Conservation (phyloP, 2,113 vertebrate genomes). For the Periophthalmus modestus region DNA sequence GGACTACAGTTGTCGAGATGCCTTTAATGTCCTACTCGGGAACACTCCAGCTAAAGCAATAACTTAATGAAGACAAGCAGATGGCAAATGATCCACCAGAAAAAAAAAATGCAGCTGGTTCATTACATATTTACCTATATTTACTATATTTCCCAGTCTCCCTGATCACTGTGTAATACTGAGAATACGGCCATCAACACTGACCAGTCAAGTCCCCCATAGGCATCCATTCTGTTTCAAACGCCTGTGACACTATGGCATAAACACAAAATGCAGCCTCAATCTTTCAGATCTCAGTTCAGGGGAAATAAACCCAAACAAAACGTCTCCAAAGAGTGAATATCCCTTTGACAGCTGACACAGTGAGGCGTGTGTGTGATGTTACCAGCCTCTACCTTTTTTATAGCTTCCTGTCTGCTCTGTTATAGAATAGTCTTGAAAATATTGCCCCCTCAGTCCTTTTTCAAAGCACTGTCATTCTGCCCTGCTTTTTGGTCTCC, state of each 20-base stretch:
- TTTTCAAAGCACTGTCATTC: constrained; percentile 23
- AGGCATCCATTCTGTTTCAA: not conserved
- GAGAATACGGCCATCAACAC: not conserved
- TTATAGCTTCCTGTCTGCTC: constrained; percentile 9
- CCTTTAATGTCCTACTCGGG: too few species aligned
- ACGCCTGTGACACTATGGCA: not conserved
- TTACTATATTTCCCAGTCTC: too few species aligned
- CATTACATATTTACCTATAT: too few species aligned
- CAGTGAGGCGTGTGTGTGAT: not conserved
- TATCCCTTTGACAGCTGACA: constrained; percentile 6
- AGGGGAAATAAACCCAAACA: not conserved
- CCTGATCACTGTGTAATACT: not conserved
- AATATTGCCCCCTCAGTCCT: constrained; percentile 13
- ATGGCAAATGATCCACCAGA: not conserved
- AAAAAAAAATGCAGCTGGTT: not conserved
- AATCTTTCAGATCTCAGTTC: not conserved
- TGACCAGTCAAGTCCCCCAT: not conserved
- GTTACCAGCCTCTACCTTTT: constrained; percentile 4
- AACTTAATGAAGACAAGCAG: not conserved
- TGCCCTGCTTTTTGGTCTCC: constrained; percentile 27
- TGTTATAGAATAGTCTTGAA: not conserved
- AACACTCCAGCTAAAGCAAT: not conserved
- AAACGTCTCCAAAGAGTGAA: not conserved
- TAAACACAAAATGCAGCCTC: not conserved
- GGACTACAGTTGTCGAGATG: too few species aligned